Conservation (phyloP, 2,797 vertebrate species). For the Chelonia mydas region DNA sequence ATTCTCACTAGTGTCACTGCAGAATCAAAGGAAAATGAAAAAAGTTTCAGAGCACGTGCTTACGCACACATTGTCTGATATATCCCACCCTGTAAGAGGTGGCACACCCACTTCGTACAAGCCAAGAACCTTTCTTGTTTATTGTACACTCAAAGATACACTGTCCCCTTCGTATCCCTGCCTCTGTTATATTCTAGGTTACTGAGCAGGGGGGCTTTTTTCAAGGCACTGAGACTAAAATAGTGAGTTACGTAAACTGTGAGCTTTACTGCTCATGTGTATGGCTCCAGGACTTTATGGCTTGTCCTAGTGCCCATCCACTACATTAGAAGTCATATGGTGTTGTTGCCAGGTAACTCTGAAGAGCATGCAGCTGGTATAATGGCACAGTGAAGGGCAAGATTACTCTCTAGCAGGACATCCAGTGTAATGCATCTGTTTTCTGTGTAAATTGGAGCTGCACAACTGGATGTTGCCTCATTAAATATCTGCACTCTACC, state of each 20-base stretch:
- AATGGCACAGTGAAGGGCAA: fast-evolving
- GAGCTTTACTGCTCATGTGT: neutral
- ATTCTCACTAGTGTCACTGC: neutral
- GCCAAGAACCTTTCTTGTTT: neutral
- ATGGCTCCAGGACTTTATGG: neutral
- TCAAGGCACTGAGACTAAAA: neutral
- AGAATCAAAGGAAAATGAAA: neutral
- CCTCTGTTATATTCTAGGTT: neutral
- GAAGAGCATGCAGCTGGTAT: neutral
- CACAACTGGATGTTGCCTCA: neutral
- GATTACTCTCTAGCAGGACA: neutral
- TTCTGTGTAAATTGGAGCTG: neutral
- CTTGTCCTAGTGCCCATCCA: neutral
- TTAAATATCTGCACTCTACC: neutral
- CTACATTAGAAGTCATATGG: neutral
- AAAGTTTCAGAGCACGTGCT: neutral
- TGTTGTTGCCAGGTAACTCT: neutral
- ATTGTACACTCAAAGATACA: neutral
- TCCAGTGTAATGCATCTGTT: neutral
- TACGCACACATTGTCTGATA: neutral
- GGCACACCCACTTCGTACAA: neutral
- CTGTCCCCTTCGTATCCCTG: neutral
- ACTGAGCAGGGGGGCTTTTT: neutral
- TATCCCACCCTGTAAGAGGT: neutral
- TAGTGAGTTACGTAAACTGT: neutral